phyloP scores from a whole-genome alignment of 2,888 invertebrate species.

The Cheiracanthium punctorium region DNA sequence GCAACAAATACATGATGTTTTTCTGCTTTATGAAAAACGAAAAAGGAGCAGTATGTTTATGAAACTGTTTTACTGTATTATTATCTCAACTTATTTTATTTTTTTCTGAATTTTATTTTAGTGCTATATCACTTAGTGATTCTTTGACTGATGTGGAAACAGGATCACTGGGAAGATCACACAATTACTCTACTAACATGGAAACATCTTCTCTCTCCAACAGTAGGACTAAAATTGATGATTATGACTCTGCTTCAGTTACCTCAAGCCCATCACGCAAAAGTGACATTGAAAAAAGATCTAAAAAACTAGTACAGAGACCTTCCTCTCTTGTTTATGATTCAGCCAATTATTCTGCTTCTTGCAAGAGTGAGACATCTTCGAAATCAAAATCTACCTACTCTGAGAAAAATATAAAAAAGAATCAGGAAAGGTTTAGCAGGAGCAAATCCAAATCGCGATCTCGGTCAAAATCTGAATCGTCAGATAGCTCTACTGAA shows the following conservation, averaged over 20 bases:
- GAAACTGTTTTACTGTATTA: neutral
- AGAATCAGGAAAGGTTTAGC: constrained; percentile 37
- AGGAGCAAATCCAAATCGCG: constrained; percentile 24
- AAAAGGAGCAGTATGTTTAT: too few species aligned
- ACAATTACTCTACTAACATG: constrained; percentile 27
- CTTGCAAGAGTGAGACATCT: constrained; percentile 21
- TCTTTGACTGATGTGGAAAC: constrained; percentile 64
- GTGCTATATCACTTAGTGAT: constrained; percentile 66
- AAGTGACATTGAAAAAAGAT: constrained; percentile 16
- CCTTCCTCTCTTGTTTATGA: constrained; percentile 64
- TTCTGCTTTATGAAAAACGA: too few species aligned
- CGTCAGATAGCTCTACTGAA: constrained; percentile 50
- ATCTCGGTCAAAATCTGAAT: constrained; percentile 46
- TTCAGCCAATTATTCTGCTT: constrained; percentile 1
- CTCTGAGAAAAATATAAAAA: constrained; percentile 30
- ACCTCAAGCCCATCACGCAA: constrained; percentile 44
- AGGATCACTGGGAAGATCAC: constrained; percentile 41
- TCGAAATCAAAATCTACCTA: constrained; percentile 21
- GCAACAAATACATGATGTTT: too few species aligned
- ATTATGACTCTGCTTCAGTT: constrained; percentile 33
- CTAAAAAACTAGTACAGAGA: constrained; percentile 18
- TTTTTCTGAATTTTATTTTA: constrained; percentile 29
- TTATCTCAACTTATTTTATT: neutral
- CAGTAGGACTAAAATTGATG: constrained; percentile 40
- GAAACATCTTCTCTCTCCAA: constrained; percentile 28